phyloP scores from a whole-genome alignment of 2,797 vertebrate genomes.

The Trachurus trachurus region DNA sequence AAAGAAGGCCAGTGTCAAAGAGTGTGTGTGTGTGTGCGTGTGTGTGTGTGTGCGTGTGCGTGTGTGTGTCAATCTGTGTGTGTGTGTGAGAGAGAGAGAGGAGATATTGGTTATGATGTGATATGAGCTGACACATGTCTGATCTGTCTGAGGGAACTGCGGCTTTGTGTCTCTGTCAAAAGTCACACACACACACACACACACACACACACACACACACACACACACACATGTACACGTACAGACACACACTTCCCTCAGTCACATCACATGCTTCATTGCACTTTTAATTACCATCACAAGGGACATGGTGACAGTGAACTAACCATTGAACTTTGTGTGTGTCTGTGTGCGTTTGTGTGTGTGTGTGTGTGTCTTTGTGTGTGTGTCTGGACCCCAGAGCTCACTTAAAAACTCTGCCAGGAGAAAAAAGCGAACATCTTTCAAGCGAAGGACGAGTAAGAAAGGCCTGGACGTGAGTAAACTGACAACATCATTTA shows the following conservation, averaged over 20 bases:
- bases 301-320: slow-evolving; percentile 60
- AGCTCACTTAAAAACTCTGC: slow-evolving; percentile 97
- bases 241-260: slow-evolving; percentile 22
- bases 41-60: slow-evolving; percentile 1
- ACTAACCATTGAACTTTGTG: slow-evolving; percentile 60
- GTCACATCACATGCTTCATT: slow-evolving; percentile 62
- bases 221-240: slow-evolving; percentile 20
- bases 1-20: slow-evolving; percentile 39
- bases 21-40: neutral
- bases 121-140: slow-evolving; percentile 63
- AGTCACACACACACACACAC: slow-evolving; percentile 14
- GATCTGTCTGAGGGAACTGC: slow-evolving; percentile 48
- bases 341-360: slow-evolving; percentile 32
- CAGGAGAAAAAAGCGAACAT: slow-evolving; percentile 97
- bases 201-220: slow-evolving; percentile 24
- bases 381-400: slow-evolving; percentile 78
- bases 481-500: slow-evolving; percentile 47
- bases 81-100: slow-evolving; percentile 23
- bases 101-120: slow-evolving; percentile 37
- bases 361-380: slow-evolving; percentile 45
- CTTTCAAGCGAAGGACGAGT: slow-evolving; percentile 97
- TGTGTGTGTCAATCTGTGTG: slow-evolving; percentile 11
- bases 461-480: slow-evolving; percentile 97
- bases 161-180: slow-evolving; percentile 41
- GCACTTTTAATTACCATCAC: slow-evolving; percentile 75